phyloP scores from a whole-genome alignment of 2,113 vertebrate species.

The Cisticola juncidis region DNA sequence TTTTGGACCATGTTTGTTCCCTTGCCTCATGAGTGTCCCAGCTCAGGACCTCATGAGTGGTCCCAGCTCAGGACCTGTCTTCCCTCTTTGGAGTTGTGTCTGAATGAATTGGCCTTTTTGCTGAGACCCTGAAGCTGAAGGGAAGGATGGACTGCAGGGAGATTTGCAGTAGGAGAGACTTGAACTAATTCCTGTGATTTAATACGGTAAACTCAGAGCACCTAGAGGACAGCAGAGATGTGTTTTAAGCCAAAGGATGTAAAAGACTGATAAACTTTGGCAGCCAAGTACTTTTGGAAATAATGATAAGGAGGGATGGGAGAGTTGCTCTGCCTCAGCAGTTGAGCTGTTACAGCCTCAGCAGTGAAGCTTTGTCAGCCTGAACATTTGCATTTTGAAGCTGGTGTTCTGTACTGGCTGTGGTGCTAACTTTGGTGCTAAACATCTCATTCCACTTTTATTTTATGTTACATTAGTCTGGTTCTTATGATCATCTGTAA shows the following conservation, averaged over 20 bases:
- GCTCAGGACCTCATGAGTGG: accelerated
- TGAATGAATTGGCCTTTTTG: neutral
- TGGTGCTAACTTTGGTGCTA: neutral
- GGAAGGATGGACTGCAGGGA: neutral
- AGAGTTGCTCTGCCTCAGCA: neutral
- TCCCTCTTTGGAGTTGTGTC: neutral
- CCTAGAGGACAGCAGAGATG: neutral
- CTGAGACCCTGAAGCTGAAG: neutral
- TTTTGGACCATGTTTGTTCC: accelerated
- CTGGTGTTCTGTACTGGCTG: neutral
- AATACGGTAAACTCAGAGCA: accelerated
- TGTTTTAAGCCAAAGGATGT: neutral
- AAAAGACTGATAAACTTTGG: neutral
- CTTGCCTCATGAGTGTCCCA: accelerated
- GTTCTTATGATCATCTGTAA: neutral
- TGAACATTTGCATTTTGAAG: neutral
- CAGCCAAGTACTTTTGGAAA: neutral
- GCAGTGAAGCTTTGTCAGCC: neutral
- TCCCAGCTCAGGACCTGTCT: neutral
- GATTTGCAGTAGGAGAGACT: neutral
- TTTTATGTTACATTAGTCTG: neutral
- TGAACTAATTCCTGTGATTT: neutral
- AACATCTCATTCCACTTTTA: neutral
- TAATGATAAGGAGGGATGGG: neutral
- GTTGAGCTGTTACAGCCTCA: neutral